phyloP scores from a whole-genome alignment of 2,797 vertebrate species.

The Leuciscus waleckii region DNA sequence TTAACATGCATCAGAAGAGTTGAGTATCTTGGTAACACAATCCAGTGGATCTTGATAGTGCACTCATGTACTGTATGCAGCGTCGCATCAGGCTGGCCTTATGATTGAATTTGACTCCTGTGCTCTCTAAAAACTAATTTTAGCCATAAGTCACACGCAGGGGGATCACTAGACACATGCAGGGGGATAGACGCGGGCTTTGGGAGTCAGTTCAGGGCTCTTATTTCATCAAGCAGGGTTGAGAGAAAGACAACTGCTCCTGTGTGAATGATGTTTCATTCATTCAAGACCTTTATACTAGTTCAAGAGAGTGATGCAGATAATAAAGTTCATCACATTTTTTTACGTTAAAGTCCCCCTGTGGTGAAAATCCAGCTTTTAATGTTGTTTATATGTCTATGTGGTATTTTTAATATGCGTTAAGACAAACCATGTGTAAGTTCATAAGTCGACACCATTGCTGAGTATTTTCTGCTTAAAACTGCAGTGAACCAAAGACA shows the following conservation, averaged over 20 bases:
- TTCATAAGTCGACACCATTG: too few relatives aligned
- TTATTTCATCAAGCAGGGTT: constrained; percentile 23
- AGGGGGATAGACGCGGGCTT: constrained; percentile 3
- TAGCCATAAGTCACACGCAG: constrained; percentile 34
- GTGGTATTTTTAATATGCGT: fast-evolving
- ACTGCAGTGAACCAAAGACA: too few relatives aligned
- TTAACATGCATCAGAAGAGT: background rate
- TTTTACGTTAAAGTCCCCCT: too few relatives aligned
- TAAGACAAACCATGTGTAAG: too few relatives aligned
- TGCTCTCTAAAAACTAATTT: constrained; percentile 49
- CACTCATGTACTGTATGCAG: constrained; percentile 21
- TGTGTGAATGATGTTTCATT: background rate
- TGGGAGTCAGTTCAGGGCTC: constrained; percentile 35
- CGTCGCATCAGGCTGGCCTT: background rate
- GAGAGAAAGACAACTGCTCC: background rate
- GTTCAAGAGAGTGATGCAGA: background rate
- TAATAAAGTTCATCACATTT: too few relatives aligned
- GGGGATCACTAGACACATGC: constrained; percentile 23
- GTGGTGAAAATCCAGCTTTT: too few relatives aligned
- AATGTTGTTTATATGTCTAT: too few relatives aligned
- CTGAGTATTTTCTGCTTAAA: too few relatives aligned
- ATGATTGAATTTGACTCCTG: constrained; percentile 48
- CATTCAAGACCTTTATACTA: background rate
- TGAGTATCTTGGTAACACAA: background rate
- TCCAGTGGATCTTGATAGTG: background rate